Evolutionary conservation across 2,888 invertebrate species (phyloP), one percentile per base, ranked within the genome.

Genomic region (Formica aserva): DNA sequence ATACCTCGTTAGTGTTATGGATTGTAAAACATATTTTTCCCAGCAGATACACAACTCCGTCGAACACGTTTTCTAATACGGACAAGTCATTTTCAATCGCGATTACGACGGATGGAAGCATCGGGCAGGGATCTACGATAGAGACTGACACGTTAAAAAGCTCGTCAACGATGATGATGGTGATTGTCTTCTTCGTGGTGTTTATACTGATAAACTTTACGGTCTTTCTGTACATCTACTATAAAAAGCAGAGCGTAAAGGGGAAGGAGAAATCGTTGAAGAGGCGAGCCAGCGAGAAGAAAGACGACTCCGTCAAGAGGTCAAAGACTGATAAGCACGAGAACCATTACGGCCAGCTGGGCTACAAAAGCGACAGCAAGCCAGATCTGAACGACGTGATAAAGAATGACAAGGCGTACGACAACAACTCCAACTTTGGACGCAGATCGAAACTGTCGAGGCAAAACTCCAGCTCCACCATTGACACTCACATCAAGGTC

Each of bases 401-500:
- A 76, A 94, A 94, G 84, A 94, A 93, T 85, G 94, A 94, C 87
- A 94, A 94, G 84, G 94, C 94, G n/a, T 94, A 94, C 85, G 94
- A 94, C 67, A 94, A 94, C 85, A 94, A 94, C 80, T 94, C 94
- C 15, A 94, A 96, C 63, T 96, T 96, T 89, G 95, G 96, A 60
- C 95, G 96, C 90, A 94, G 96, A 82, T 97, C 96, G 91, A 97
- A 97, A 93, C 94, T 97, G 41, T 96, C 97, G 29, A 95, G 97
- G 32, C 97, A 97, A 94, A 96, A 97, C 92, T 98, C 97, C 8
- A 96, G 96, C 6, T 98, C 97, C 86, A 98, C 98, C 0, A 96
- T 98, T 87, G 98, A 98, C 94, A 97, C 98, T 0, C 97, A 98
- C 92, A 97, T 97, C 18, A 98, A 98, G 95, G 98, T 98, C 0